Conservation (phyloP, 2,888 invertebrate species). For the Strigamia crassipes region DNA sequence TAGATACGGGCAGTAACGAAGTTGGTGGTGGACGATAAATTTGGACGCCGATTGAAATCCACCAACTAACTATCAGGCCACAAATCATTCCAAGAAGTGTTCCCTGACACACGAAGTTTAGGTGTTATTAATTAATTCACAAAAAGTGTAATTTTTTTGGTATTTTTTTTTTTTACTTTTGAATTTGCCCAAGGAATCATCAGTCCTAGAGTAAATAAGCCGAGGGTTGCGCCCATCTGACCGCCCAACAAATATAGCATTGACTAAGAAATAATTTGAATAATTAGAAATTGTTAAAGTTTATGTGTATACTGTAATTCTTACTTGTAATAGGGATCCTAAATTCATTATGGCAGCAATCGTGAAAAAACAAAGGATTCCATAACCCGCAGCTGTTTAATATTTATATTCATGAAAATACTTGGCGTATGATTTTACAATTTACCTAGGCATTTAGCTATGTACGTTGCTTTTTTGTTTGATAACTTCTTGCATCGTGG, state of each 20-base stretch:
- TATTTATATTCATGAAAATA: too few relatives aligned
- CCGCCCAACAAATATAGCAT: background rate
- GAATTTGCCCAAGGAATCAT: constrained; percentile 10
- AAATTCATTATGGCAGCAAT: constrained; percentile 23
- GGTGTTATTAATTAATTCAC: background rate
- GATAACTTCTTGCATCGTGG: background rate
- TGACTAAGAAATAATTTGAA: background rate
- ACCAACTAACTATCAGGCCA: background rate
- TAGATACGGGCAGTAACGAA: background rate
- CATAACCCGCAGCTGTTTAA: background rate
- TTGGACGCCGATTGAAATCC: constrained; percentile 7
- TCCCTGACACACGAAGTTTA: background rate
- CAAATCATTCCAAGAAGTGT: background rate
- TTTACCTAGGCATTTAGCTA: constrained; percentile 15
- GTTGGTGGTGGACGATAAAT: background rate
- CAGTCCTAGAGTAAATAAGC: constrained; percentile 5
- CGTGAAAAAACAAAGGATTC: background rate
- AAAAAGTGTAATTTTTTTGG: background rate
- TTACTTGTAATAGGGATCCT: constrained; percentile 8
- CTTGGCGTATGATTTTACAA: too few relatives aligned
- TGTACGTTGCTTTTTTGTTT: background rate
- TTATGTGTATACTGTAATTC: background rate
- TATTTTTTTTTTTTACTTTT: background rate
- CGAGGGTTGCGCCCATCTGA: background rate
- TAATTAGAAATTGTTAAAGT: too few relatives aligned